A percentile compares a stretch with the other conserved stretches of the same genome.
Evolutionary conservation across 2,888 invertebrate species (phyloP).

Genomic region (Lasioglossum oenotherae): DNA sequence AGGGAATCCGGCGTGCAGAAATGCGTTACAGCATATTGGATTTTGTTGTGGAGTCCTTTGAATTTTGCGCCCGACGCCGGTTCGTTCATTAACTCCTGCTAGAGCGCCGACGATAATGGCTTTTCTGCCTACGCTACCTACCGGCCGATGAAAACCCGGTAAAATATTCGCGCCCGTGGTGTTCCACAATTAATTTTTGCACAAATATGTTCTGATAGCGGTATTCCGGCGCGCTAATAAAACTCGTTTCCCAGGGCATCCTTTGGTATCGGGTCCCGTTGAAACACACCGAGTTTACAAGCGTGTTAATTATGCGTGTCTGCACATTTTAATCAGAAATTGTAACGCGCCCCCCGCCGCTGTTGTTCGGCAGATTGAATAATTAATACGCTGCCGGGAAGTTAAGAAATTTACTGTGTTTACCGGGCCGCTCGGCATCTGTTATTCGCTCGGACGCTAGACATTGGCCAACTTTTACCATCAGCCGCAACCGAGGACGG

Average conservation of each 20-base stretch:
- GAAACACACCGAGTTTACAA: constrained; percentile 19
- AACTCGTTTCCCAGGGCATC: background rate
- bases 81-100: constrained; percentile 47
- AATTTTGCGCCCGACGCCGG: constrained; percentile 38
- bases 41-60: constrained; percentile 43
- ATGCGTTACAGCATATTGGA: constrained; percentile 42
- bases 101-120: constrained; percentile 51
- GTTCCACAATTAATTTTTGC: constrained; percentile 50
- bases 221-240: background rate
- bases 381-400: background rate
- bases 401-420: background rate
- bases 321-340: constrained; percentile 39
- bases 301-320: constrained; percentile 30
- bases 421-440: background rate
- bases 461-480: background rate
- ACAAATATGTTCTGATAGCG: constrained; percentile 32
- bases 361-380: background rate
- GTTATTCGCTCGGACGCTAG: background rate
- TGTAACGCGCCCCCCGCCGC: constrained; percentile 5
- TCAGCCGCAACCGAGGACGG: background rate
- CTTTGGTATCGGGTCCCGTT: constrained; percentile 5
- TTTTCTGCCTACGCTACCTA: constrained; percentile 41
- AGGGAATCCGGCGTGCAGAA: background rate
- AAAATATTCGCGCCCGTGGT: constrained; percentile 46
- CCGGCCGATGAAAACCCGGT: constrained; percentile 35